Base-by-base conservation (phyloP, 2,797 vertebrate genomes). In the Sebastes taczanowskii region DNA sequence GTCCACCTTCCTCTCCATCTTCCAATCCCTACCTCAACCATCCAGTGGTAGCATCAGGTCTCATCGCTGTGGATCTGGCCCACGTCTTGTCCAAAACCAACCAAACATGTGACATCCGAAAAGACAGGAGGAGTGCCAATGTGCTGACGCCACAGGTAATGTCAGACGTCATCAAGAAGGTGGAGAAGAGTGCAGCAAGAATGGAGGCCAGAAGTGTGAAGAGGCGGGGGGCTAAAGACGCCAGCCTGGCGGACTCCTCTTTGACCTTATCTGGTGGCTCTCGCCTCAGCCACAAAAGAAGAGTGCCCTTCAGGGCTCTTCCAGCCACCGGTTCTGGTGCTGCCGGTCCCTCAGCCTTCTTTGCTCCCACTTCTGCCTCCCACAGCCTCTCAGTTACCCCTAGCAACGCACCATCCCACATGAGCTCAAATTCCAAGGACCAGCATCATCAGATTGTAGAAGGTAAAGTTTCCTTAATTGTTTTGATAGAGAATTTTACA, bases 351-450 rank as follows among this genome's bases (percentile, higher is more conserved):
- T 25, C 35, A 18, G 62, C 34, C 7, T 0, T 8, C n/a, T 64
- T 23, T 38, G 34, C 7, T 25, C 13, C 34, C 13, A 18, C n/a
- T 23, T 38, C 32, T 38, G 22, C 34, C 13, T 35, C 61, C 61
- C 11, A 23, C 20, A 22, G 61, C 11, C 11, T 0, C 32, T 42
- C 0, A 25, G 7, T 23, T 35, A 3, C n/a, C 61, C 11, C n/a
- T n/a, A 18, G 58, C 58, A 63, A 20, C n/a, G 0, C n/a, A 14
- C 32, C 32, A 16, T 38, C 34, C 62, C 23, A 38, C 35, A 25
- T 38, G 13, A 64, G 34, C 34, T 5, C 2, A 5, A 1, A 0
- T 10, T 64, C 34, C 62, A 42, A 42, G 34, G n/a, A 63, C 32
- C 32, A 14, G 60, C 60, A 35, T 66, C 38, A 66, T 22, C n/a